Evolutionary conservation across 2,113 vertebrate species (phyloP).

Genomic region (Hyperoodon ampullatus): DNA sequence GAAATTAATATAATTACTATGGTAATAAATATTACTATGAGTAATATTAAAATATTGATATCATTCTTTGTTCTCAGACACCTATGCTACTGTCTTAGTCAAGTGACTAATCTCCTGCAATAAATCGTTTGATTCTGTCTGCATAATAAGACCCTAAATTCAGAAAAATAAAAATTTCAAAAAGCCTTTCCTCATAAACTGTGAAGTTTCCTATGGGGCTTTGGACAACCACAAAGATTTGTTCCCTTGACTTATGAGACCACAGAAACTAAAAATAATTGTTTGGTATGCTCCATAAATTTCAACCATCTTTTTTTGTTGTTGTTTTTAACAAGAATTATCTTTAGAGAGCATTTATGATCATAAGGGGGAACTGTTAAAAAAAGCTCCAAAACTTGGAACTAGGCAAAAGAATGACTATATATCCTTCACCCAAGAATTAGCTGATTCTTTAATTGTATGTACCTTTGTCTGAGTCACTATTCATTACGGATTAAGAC

Average conservation of each 20-base stretch:
- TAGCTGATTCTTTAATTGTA: neutral
- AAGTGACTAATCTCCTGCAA: neutral
- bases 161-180: neutral
- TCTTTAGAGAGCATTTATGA: neutral
- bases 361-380: neutral
- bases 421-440: neutral
- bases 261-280: neutral
- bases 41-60: neutral
- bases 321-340: slow-evolving; percentile 4
- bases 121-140: neutral
- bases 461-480: neutral
- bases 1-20: neutral
- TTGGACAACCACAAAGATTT: neutral
- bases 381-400: neutral
- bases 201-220: neutral
- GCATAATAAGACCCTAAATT: neutral
- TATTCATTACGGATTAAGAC: neutral
- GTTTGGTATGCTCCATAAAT: neutral
- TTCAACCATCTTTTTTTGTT: neutral
- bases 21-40: neutral
- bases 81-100: neutral
- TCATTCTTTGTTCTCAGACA: neutral
- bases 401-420: neutral
- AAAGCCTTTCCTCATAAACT: neutral
- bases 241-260: neutral